phyloP scores from a whole-genome alignment of 2,113 vertebrate genomes.

The Boulengeromyrus knoepffleri region DNA sequence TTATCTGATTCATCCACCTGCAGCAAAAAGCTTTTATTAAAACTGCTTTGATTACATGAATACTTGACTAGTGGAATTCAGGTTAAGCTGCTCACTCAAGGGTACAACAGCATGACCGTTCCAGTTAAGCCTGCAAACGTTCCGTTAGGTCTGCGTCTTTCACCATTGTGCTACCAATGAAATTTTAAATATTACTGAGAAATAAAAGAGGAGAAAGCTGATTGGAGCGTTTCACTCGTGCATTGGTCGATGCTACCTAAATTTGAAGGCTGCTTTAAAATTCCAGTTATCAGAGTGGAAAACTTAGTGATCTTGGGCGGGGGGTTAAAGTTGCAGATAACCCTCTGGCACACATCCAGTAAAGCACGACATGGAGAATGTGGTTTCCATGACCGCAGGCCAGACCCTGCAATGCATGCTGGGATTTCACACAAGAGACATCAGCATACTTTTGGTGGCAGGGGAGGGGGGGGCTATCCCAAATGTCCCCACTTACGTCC shows the following conservation, averaged over 20 bases:
- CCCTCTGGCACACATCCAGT: background rate
- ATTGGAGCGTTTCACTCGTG: background rate
- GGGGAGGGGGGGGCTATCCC: background rate
- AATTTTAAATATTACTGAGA: background rate
- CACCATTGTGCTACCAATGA: background rate
- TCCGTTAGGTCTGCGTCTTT: background rate
- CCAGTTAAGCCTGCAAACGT: background rate
- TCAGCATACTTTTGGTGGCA: background rate
- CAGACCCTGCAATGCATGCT: background rate
- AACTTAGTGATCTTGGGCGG: background rate
- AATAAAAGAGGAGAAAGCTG: background rate
- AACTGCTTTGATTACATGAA: background rate
- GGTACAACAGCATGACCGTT: background rate
- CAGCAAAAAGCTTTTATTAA: background rate
- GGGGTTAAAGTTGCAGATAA: background rate
- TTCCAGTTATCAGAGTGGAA: background rate
- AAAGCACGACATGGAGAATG: background rate
- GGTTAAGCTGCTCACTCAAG: background rate
- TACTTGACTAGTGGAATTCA: background rate
- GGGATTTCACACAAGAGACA: background rate
- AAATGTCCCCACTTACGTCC: background rate
- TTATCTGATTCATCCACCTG: background rate
- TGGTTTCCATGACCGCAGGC: background rate
- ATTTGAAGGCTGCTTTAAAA: background rate
- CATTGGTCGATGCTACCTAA: background rate